Base-by-base conservation (phyloP, 2,888 invertebrate species). In the Nudaria mundana region DNA sequence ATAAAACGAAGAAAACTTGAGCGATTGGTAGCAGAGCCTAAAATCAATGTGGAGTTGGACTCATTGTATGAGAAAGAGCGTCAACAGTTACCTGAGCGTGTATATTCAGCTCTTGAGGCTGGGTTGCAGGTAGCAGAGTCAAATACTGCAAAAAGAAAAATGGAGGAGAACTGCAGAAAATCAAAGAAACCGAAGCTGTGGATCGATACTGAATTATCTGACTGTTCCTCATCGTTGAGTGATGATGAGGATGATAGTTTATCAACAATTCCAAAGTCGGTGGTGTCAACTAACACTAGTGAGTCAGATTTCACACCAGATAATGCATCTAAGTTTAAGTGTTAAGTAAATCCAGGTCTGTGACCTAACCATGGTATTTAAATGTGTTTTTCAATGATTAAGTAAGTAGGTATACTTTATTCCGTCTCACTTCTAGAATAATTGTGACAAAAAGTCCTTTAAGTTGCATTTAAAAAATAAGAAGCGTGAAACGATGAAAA, bases 101-200 rank as follows among this genome's bases (percentile, higher is more conserved):
- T 97, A 0, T 94, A 93, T 56, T 94, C 95, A 64, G 96, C 98
- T 0, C 91, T 98, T 0, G 93, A 94, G 51, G 93, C 94, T 72
- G 98, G 96, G 0, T 91, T 94, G 61, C 91, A 93, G 62, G 92
- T 90, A n/a, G 91, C 91, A 0, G 81, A 82, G 0, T 68, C 77
- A n/a, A 83, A 75, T 6, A 66, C 58, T 10, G 44, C 66, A 3
- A 91, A 90, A 55, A 76, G 90, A 3, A 89, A 86, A 53, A 56
- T 58, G 0, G 77, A 73, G 1, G 71, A 76, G 16, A 76, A 72
- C 0, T 71, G 71, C 30, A 32, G 44, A 0, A 81, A 78, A 42
- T 70, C 67, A 1, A 85, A 84, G 45, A 85, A 82, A 56, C 83
- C 84, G 32, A 88, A 87, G 38, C 58, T 88, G 31, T 90, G 90